Evolutionary conservation across 2,113 vertebrate species (phyloP), one percentile per base, ranked within the genome.

Genomic region (Nothoprocta perdicaria): DNA sequence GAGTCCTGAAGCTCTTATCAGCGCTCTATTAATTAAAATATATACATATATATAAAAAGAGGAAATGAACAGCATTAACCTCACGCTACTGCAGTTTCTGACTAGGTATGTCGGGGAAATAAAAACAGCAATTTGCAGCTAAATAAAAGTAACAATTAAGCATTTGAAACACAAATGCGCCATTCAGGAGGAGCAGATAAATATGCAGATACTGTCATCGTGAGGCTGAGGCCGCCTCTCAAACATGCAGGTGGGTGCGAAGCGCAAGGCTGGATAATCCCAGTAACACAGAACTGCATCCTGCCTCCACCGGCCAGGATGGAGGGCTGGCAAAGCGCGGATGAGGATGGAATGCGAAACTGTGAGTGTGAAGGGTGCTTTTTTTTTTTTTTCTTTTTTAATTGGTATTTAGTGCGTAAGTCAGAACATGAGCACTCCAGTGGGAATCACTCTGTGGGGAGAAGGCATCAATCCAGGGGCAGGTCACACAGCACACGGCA

Each of bases 141-240:
- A 92, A 94, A 95, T 95, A 94, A 94, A 96, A 93, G 90, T 94
- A 96, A 92, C 87, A 92, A 92, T 95, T 92, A 94, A 92, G 71
- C 75, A 87, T 93, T 86, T 94, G 89, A 90, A 93, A 87, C 80
- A 86, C 75, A 92, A 93, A 89, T 84, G 41, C 14, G 58, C 38
- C 71, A 61, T 92, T 94, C 84, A 77, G 89, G 48, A 68, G 18
- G 18, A 16, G 93, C 72, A 82, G 91, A 77, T 93, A 89, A 94
- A 94, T 92, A 93, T 91, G 88, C 92, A 81, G 84, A 14, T 1
- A 14, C 10, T 9, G 78, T 95, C 80, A 75, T 86, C 81, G 84
- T 1, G 13, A 86, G 75, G 89, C 16, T 79, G 77, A 86, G 48
- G 89, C 81, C 90, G 91, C 62, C 91, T 93, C 91, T 87, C 84